A percentile compares a stretch with the other conserved stretches of the same genome.
These are phyloP conservation scores for Drosophila antonietae DNA, from an alignment of 2,888 invertebrate genomes.

Conservation along the genomic window DNA sequence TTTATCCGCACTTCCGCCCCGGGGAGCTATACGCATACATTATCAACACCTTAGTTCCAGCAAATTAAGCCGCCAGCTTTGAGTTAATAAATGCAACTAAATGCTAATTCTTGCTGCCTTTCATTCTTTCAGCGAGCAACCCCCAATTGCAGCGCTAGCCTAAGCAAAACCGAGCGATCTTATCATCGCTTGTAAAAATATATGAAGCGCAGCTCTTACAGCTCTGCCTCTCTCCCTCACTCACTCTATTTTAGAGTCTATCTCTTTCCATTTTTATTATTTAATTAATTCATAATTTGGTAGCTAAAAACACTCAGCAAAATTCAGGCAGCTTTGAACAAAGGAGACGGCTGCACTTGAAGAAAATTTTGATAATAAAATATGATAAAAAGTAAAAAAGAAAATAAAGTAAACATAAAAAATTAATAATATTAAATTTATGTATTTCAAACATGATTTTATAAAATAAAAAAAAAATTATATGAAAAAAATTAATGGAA, in stretches of 20 bases:
- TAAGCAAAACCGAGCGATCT: slow-evolving; percentile 34
- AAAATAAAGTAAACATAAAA: too few relatives aligned
- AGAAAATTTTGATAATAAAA: neutral
- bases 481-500: too few relatives aligned
- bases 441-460: too few relatives aligned
- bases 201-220: slow-evolving; percentile 51
- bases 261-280: slow-evolving; percentile 45
- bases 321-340: neutral
- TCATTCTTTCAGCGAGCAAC: slow-evolving; percentile 29
- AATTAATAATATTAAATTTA: too few relatives aligned
- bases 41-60: slow-evolving; percentile 81
- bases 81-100: slow-evolving; percentile 66
- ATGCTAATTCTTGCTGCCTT: slow-evolving; percentile 37
- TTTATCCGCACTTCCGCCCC: slow-evolving; percentile 52
- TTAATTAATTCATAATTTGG: slow-evolving; percentile 74
- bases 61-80: slow-evolving; percentile 69
- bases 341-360: neutral
- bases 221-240: slow-evolving; percentile 17
- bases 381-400: too few relatives aligned
- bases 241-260: neutral
- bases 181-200: slow-evolving; percentile 57
- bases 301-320: slow-evolving; percentile 20
- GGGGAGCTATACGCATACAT: slow-evolving; percentile 51
- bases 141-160: slow-evolving; percentile 18
- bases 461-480: too few relatives aligned